Base-by-base conservation (phyloP, 2,888 invertebrate genomes). In the Pristionchus exspectatus region DNA sequence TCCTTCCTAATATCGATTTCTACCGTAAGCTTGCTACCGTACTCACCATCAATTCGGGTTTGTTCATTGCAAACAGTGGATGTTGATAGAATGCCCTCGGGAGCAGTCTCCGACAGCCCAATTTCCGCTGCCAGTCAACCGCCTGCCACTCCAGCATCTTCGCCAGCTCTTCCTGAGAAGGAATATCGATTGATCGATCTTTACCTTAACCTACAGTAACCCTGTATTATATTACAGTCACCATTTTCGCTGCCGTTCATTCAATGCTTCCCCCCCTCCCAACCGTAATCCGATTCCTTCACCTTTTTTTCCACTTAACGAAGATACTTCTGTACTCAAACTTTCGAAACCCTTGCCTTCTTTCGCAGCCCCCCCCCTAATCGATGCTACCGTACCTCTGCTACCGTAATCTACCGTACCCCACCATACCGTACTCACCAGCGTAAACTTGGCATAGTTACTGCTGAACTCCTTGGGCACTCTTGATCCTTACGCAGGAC, bases 61-160 rank as follows among this genome's bases (percentile, higher is more conserved):
- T 59, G 27, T 54, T 87, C 50, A 69, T 44, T 5, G n/a, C 38
- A 24, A 87, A 87, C 30, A 87, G 44, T 1, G 87, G 66, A 44
- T 87, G 87, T 9, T 18, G n/a, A 30, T 69, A 87, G 87, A 87
- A 87, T 44, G 87, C 63, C 74, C 87, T 50, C 16, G 87, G 87
- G 54, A 74, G 56, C 0, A 16, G 30, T 24, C 87, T 72, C 33
- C 74, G 50, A 2, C n/a, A n/a, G 7, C 74, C 74, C 74, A 88
- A 44, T 27, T 74, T 10, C 30, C 87, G 10, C 87, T 88, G 87
- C 87, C 87, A 88, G 10, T 88, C 74, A 14, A 88, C 33, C 18
- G 74, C 54, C 54, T 74, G 72, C 87, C 87, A 88, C 56, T 88
- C 87, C 21, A 88, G 44, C 50, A 88, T 88, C 33, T 54, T 30